Base-by-base conservation (phyloP, 92 coral and sea anemone genomes). In the Galaxea fascicularis region DNA sequence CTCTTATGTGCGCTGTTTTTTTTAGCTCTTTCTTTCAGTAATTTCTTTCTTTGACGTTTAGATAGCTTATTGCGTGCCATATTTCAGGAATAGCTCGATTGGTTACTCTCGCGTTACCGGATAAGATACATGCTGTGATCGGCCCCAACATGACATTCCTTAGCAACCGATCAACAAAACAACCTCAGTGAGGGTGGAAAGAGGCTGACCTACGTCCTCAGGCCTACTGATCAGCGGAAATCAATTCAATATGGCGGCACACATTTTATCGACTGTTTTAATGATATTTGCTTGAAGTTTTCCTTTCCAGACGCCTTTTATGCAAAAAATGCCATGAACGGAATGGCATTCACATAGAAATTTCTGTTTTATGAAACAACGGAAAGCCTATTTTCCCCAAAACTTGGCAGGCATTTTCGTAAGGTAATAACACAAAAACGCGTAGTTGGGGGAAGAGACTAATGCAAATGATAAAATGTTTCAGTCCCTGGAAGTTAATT, bases 91-190 rank as follows among this genome's bases (percentile, higher is more conserved):
- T 10, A 10, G 56, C 11, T 10, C 17, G 25, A 39, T 63, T 30
- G 41, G 2, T 35, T 35, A 2, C 41, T 35, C 41, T 35, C 6
- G 41, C 41, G 6, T 35, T 35, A 63, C 68, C 30, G 39, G 68
- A 63, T 22, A 0, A 25, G 70, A 65, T 27, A 39, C 70, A 65
- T 27, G 41, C 39, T 64, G 69, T 25, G 69, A 68, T 17, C 17
- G 73, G 27, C 25, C 73, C 13, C 74, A 69, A 29, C n/a, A 44
- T 69, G 74, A 69, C 15, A 54, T 69, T 2, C 74, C 74, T 39
- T 69, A 69, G 74, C 54, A 69, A 69, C 74, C 54, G 27, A 69
- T 41, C 13, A 35, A 65, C 70, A 65, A 65, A 63, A 26, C 41
- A 63, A 30, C 12, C 35, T 63, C 1, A 15, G 68, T 35, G 68